Evolutionary conservation across 2,888 invertebrate species (phyloP).

Genomic region (Chrysolina haemoptera): DNA sequence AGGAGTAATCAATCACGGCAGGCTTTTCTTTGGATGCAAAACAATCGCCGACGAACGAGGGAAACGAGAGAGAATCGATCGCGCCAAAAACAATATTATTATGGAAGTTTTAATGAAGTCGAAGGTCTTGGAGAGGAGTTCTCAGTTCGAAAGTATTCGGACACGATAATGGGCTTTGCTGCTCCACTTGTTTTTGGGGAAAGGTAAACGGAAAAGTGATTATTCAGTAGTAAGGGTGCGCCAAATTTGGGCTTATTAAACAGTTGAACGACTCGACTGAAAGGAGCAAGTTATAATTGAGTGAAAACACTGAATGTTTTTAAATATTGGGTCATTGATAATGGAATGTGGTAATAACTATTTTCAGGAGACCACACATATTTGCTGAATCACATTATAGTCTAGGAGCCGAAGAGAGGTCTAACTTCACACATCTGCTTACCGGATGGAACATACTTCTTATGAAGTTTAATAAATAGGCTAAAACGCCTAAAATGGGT

Average conservation of each 20-base stretch:
- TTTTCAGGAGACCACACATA: no score
- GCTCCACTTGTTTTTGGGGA: constrained; percentile 31
- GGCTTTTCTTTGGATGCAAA: constrained; percentile 47
- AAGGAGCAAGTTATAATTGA: background rate
- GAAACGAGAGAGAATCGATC: constrained; percentile 36
- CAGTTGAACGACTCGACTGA: background rate
- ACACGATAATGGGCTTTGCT: constrained; percentile 34
- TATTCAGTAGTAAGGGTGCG: constrained; percentile 4
- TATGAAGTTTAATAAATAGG: no score
- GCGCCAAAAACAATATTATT: constrained; percentile 45
- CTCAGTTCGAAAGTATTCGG: constrained; percentile 34
- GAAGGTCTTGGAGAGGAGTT: constrained; percentile 34
- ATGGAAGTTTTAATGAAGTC: constrained; percentile 48
- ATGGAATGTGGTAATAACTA: no score
- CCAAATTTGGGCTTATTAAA: constrained; percentile 10
- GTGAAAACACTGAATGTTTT: no score
- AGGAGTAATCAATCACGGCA: constrained; percentile 46
- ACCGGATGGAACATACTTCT: no score
- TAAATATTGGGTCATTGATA: no score
- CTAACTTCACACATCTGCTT: no score
- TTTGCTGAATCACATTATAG: no score
- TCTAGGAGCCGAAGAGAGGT: no score
- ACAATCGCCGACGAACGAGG: constrained; percentile 40
- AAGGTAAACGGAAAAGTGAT: constrained; percentile 23
- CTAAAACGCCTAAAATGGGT: no score